A percentile compares a stretch with the other conserved stretches of the same genome.
Conservation (phyloP, 2,113 vertebrate species). For the Ahaetulla prasina region DNA sequence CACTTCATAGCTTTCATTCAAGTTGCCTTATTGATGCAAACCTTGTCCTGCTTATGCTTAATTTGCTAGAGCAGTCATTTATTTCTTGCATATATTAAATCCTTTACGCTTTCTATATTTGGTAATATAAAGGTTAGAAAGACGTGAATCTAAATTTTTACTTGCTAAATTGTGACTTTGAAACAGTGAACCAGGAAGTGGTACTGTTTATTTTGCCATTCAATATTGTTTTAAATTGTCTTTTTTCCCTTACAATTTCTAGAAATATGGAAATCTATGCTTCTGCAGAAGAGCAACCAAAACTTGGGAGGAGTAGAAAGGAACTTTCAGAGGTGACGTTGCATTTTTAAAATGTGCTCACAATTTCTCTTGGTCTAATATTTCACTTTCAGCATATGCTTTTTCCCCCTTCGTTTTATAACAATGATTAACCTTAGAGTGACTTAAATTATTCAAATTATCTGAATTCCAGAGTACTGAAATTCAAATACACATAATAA, state of each 20-base stretch:
- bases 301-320: slow-evolving; percentile 80
- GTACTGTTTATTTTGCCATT: neutral
- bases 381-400: neutral
- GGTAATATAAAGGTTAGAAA: neutral
- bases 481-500: neutral
- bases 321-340: slow-evolving; percentile 87
- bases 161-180: neutral
- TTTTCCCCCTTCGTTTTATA: neutral
- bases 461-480: neutral
- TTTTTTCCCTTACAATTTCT: slow-evolving; percentile 14
- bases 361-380: neutral
- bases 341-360: neutral
- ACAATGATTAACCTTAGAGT: neutral
- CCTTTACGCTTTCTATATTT: neutral
- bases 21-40: neutral
- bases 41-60: neutral
- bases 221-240: slow-evolving; percentile 5
- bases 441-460: neutral
- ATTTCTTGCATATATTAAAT: neutral
- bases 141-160: neutral
- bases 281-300: slow-evolving; percentile 84
- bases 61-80: neutral
- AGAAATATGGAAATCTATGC: slow-evolving; percentile 91
- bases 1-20: neutral
- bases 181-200: neutral